A percentile compares a stretch with the other conserved stretches of the same genome.
phyloP scores from a whole-genome alignment of 2,888 invertebrate genomes.

The Xanthostigma xanthostigma region DNA sequence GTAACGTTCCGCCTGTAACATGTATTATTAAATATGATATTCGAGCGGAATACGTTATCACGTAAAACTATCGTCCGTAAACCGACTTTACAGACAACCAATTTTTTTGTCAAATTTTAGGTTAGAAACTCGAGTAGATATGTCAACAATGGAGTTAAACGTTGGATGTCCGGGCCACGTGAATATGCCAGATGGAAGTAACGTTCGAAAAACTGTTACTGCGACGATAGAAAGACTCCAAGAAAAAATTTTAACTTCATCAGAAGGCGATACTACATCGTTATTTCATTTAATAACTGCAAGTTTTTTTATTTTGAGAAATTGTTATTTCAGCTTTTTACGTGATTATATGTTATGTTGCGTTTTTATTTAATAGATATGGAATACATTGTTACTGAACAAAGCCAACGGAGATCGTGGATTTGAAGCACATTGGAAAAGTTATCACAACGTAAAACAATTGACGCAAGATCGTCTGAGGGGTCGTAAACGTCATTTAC shows the following conservation, averaged over 20 bases:
- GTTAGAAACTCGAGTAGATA: slow-evolving; percentile 2
- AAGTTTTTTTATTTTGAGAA: slow-evolving; percentile 13
- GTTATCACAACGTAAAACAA: slow-evolving; percentile 44
- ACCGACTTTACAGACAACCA: slow-evolving; percentile 11
- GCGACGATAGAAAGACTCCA: slow-evolving; percentile 45
- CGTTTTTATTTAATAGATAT: slow-evolving; percentile 38
- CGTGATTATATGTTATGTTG: slow-evolving; percentile 1
- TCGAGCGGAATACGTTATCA: too few species aligned
- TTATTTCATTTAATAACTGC: slow-evolving; percentile 31
- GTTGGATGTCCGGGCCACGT: slow-evolving; percentile 19
- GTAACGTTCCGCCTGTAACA: too few species aligned
- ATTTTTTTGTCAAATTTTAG: not conserved
- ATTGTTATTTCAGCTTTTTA: not conserved
- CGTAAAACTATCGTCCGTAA: too few species aligned
- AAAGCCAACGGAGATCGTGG: slow-evolving; percentile 35
- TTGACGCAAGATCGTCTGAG: slow-evolving; percentile 47
- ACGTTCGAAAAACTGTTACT: slow-evolving; percentile 48
- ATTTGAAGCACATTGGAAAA: slow-evolving; percentile 50
- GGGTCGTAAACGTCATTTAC: slow-evolving; percentile 40
- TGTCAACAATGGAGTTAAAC: slow-evolving; percentile 17
- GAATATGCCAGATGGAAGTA: slow-evolving; percentile 48
- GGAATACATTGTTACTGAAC: slow-evolving; percentile 44
- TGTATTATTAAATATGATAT: too few species aligned
- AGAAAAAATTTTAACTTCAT: slow-evolving; percentile 43
- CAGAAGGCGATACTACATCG: slow-evolving; percentile 69